Evolutionary conservation across 2,113 vertebrate genomes (phyloP).

Genomic region (Brienomyrus brachyistius): DNA sequence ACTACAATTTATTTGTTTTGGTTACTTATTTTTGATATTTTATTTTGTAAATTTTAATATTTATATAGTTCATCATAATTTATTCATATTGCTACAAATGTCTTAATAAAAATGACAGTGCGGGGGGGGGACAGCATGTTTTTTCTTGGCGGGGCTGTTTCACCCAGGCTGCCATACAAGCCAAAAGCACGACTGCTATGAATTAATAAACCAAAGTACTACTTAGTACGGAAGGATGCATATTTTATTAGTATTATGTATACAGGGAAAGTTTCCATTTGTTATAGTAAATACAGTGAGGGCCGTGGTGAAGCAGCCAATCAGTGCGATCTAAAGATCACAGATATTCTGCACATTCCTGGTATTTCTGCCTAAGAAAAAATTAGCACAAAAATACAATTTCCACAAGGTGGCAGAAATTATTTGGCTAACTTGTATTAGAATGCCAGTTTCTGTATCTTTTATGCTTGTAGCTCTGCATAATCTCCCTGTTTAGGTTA

Average conservation of each 20-base stretch:
- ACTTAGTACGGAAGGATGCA: not conserved
- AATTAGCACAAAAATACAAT: not conserved
- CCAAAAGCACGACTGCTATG: not conserved
- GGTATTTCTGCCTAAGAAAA: not conserved
- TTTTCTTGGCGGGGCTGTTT: not conserved
- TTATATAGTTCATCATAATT: not conserved
- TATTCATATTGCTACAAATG: no score
- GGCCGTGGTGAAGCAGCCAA: not conserved
- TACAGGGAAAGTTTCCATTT: not conserved
- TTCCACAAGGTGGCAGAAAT: not conserved
- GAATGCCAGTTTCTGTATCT: not conserved
- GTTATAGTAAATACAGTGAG: not conserved
- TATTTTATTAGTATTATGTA: not conserved
- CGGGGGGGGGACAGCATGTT: not conserved
- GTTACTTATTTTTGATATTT: not conserved
- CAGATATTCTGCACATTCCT: not conserved
- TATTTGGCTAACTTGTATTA: not conserved
- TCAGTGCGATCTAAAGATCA: not conserved
- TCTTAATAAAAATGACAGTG: no score
- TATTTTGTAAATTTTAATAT: not conserved
- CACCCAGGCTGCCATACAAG: not conserved
- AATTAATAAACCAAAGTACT: not conserved
- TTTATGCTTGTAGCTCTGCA: not conserved
- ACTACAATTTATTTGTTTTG: not conserved
- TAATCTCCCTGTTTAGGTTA: not conserved